Base-by-base conservation (phyloP, 2,113 vertebrate species). In the Tragulus kanchil region DNA sequence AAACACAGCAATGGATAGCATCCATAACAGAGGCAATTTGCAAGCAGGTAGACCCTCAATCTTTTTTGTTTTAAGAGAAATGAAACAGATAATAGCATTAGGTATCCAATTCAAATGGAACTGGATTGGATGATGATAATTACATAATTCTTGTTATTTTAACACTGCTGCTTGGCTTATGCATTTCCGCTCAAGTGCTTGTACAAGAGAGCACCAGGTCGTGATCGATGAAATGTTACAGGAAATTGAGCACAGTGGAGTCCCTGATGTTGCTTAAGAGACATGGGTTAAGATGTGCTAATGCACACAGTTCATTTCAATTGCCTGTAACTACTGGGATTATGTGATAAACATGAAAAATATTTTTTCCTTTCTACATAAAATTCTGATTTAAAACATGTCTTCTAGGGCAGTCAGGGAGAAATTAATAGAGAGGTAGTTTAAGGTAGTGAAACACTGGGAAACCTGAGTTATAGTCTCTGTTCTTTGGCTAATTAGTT, bases 41-140 rank as follows among this genome's bases (percentile, higher is more conserved):
- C 8, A 85, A 89, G 42, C 1, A 67, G 7, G 3, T 48, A 91
- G 26, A 84, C 25, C 2, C 17, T 52, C 23, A 75, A 8, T 45
- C 19, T 81, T 85, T 69, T 73, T 45, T 77, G 15, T 71, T 89
- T 83, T n/a, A n/a, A 52, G 12, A 85, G 28, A 93, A 93, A 91
- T 42, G 23, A 93, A 64, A 36, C 58, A 86, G n/a, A 42, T 56
- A 93, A 58, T 23, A 73, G 12, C 16, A 93, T 31, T 23, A 0
- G 84, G 3, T 31, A 45, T 54, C 45, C 14, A 16, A 85, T 73
- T 95, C 9, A 59, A 96, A 89, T 48, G 56, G 79, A 84, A 69
- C 1, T 61, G 19, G 2, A 42, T 5, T 54, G 59, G 77, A 31
- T 36, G 25, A 1, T 36, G 36, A 25, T 54, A 67, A 56, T 42